These are phyloP conservation scores for Trachelus stipa DNA, from an alignment of 2,888 invertebrate species.

Conservation along the genomic window DNA sequence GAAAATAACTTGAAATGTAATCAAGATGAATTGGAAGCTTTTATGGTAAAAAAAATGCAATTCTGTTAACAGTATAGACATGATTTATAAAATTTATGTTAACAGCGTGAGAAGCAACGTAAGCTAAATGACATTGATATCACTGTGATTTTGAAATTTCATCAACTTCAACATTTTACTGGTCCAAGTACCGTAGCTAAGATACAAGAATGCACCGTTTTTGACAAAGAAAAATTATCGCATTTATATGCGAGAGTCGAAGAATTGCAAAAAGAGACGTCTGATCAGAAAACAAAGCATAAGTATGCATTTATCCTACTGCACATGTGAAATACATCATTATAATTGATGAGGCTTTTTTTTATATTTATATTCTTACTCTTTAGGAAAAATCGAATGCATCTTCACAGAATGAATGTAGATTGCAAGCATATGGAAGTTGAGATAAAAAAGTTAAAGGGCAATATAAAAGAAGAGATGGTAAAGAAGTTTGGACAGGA, in stretches of 20 bases:
- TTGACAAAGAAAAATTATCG: constrained; percentile 72
- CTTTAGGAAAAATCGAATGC: constrained; percentile 74
- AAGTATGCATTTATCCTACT: constrained; percentile 64
- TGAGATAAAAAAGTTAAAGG: constrained; percentile 71
- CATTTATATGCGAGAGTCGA: constrained; percentile 74
- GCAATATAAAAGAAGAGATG: constrained; percentile 69
- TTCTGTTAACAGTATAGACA: constrained; percentile 1
- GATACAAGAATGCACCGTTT: constrained; percentile 69
- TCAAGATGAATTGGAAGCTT: constrained; percentile 73
- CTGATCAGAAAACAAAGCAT: constrained; percentile 72
- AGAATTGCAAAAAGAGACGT: constrained; percentile 75
- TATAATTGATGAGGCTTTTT: not conserved
- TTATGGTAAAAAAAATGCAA: constrained; percentile 69
- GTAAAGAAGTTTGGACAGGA: constrained; percentile 71
- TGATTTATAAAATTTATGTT: constrained; percentile 26
- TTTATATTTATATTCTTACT: constrained; percentile 1
- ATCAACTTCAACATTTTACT: constrained; percentile 74
- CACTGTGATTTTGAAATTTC: constrained; percentile 76
- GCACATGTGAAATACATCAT: constrained; percentile 1
- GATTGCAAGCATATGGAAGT: constrained; percentile 77
- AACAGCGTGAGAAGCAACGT: constrained; percentile 79
- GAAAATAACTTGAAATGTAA: constrained; percentile 70
- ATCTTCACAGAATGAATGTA: constrained; percentile 77
- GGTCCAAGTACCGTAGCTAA: constrained; percentile 68
- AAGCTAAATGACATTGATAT: constrained; percentile 82